phyloP scores from a whole-genome alignment of 2,797 vertebrate genomes.

The Esox masquinongy region DNA sequence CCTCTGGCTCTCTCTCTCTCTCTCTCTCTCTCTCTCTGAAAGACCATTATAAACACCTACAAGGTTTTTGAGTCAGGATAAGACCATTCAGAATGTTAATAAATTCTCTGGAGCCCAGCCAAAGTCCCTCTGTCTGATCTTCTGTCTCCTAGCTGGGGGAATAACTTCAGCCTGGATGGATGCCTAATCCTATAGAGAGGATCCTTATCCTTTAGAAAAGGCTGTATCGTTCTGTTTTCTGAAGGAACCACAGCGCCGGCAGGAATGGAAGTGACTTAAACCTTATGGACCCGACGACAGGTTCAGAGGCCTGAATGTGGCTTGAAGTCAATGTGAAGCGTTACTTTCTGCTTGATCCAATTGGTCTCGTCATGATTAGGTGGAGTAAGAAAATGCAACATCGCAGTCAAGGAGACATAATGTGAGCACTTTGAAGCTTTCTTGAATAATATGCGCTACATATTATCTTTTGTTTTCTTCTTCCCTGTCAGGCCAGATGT shows the following conservation, averaged over 20 bases:
- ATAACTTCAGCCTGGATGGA: constrained; percentile 56
- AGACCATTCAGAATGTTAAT: constrained; percentile 67
- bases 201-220: constrained; percentile 58
- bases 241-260: constrained; percentile 47
- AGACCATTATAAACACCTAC: constrained; percentile 7
- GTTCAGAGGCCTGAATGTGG: constrained; percentile 50
- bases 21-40: constrained; percentile 25
- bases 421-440: too few species aligned
- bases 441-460: too few species aligned
- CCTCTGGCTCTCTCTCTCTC: not conserved
- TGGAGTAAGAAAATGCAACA: not conserved
- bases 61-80: constrained; percentile 60
- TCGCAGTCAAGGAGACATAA: not conserved
- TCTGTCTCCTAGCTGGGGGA: constrained; percentile 41
- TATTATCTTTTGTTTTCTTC: too few species aligned
- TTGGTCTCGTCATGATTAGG: not conserved
- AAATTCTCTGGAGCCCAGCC: constrained; percentile 61
- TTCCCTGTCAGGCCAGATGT: constrained; percentile 22
- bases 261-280: not conserved
- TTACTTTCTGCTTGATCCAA: not conserved
- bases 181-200: constrained; percentile 61
- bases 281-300: constrained; percentile 34
- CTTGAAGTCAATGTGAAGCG: not conserved
- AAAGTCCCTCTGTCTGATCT: constrained; percentile 64
- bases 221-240: constrained; percentile 57